Evolutionary conservation across 2,888 invertebrate species (phyloP).

Genomic region (Pterostichus madidus): DNA sequence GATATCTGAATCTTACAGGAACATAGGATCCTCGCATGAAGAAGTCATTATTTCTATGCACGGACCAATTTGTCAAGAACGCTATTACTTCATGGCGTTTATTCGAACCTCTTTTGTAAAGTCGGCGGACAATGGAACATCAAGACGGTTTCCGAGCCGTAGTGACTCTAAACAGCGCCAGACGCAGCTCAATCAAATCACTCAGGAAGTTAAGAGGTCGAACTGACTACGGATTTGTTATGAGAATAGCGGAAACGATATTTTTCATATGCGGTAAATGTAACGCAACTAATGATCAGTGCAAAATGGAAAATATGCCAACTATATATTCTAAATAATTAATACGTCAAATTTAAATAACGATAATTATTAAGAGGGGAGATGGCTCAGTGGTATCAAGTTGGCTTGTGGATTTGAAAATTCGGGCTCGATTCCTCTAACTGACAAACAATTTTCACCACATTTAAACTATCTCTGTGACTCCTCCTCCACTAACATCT

Average conservation of each 20-base stretch:
- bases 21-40: conserved; percentile 6
- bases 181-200: not conserved
- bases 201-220: not conserved
- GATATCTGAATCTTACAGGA: conserved; percentile 1
- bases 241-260: not conserved
- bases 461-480: too few species aligned
- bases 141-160: not conserved
- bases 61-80: conserved; percentile 40
- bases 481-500: too few species aligned
- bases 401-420: too few species aligned
- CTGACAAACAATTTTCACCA: too few species aligned
- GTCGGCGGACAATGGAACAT: conserved; percentile 20
- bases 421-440: too few species aligned
- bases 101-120: conserved; percentile 24
- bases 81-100: conserved; percentile 27
- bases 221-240: not conserved
- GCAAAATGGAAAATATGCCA: too few species aligned
- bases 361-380: too few species aligned
- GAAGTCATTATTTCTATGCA: conserved; percentile 22
- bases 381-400: too few species aligned
- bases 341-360: too few species aligned
- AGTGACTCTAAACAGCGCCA: not conserved
- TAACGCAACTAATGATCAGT: too few species aligned
- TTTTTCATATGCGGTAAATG: too few species aligned
- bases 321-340: too few species aligned